Evolutionary conservation across 2,113 vertebrate genomes (phyloP).

Genomic region (Coreoperca whiteheadi): DNA sequence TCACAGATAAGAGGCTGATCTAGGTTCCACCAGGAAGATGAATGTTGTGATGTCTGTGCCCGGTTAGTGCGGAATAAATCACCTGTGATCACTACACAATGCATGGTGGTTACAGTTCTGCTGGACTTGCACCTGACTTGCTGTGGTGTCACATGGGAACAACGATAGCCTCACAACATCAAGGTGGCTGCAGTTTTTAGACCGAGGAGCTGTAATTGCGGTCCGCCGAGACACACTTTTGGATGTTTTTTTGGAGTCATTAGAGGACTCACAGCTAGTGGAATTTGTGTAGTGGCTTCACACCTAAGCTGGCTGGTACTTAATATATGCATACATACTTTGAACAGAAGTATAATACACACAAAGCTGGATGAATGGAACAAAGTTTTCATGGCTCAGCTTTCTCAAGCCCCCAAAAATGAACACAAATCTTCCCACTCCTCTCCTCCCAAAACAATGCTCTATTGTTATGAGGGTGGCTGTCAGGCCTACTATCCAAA

Average conservation of each 20-base stretch:
- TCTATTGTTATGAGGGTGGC: slow-evolving; percentile 65
- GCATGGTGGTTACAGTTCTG: slow-evolving; percentile 42
- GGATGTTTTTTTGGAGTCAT: slow-evolving; percentile 47
- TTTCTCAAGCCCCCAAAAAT: slow-evolving; percentile 34
- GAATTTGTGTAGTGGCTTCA: slow-evolving; percentile 20
- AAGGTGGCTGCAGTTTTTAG: slow-evolving; percentile 60
- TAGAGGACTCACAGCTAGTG: slow-evolving; percentile 34
- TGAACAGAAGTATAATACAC: slow-evolving; percentile 36
- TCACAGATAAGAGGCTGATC: slow-evolving; percentile 58
- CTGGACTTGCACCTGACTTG: slow-evolving; percentile 42
- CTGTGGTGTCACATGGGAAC: slow-evolving; percentile 40
- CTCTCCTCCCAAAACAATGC: slow-evolving; percentile 70
- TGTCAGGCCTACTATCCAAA: slow-evolving; percentile 58
- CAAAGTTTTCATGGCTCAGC: slow-evolving; percentile 49
- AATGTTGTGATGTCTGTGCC: slow-evolving; percentile 58
- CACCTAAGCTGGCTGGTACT: slow-evolving; percentile 1
- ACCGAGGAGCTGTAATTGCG: slow-evolving; percentile 24
- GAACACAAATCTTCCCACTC: slow-evolving; percentile 8
- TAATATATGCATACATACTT: slow-evolving; percentile 40
- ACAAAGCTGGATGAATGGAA: slow-evolving; percentile 45
- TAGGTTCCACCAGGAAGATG: slow-evolving; percentile 59
- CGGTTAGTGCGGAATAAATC: slow-evolving; percentile 62
- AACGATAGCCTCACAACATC: slow-evolving; percentile 33
- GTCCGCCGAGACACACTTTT: slow-evolving; percentile 35
- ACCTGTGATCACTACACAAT: slow-evolving; percentile 55